phyloP scores from a whole-genome alignment of 2,797 vertebrate species.

The Sciurus vulgaris region DNA sequence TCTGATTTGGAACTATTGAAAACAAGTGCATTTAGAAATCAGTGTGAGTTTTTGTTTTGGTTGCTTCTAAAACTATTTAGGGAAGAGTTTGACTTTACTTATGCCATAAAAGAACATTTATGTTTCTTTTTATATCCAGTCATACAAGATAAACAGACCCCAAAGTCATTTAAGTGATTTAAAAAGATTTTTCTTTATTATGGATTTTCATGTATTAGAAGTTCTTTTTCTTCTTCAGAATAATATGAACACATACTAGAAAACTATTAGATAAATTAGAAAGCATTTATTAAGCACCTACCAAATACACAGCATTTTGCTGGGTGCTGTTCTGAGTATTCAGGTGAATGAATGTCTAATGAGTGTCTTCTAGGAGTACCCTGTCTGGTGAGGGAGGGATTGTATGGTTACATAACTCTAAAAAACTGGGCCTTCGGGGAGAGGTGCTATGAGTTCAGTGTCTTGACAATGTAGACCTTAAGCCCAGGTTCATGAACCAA shows the following conservation, averaged over 20 bases:
- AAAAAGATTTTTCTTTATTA: conserved; percentile 32
- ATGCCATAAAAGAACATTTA: background rate
- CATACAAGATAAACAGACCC: background rate
- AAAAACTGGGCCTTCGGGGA: background rate
- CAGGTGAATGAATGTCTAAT: background rate
- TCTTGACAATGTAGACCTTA: background rate
- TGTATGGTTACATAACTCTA: background rate
- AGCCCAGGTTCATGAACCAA: background rate
- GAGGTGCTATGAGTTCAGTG: background rate
- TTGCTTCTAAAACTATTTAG: conserved; percentile 49
- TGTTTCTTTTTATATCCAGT: conserved; percentile 12
- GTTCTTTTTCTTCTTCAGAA: conserved; percentile 49
- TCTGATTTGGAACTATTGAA: conserved; percentile 47
- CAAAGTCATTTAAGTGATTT: conserved; percentile 50
- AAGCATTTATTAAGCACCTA: background rate
- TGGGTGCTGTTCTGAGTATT: background rate
- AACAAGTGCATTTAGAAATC: conserved; percentile 31
- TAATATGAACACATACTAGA: conserved; percentile 1
- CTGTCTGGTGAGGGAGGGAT: background rate
- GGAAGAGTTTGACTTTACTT: conserved; percentile 49
- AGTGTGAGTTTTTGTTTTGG: background rate
- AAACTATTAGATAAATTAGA: background rate
- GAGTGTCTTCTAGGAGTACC: background rate
- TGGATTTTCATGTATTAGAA: background rate
- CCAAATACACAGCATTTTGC: background rate